Base-by-base conservation (phyloP, 2,113 vertebrate species). In the Spea multiplicata region DNA sequence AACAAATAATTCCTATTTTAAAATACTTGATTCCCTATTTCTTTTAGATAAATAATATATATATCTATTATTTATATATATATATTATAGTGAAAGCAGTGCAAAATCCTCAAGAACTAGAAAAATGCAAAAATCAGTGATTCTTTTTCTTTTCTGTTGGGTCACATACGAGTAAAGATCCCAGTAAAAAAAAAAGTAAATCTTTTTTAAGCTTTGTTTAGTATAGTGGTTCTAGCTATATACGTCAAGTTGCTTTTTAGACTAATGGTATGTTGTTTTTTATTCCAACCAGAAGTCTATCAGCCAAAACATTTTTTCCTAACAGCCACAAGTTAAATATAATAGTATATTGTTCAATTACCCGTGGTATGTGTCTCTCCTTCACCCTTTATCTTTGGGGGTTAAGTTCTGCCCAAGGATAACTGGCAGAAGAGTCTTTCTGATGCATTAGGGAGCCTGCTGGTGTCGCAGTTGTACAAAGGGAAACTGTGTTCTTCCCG, bases 1-100 rank as follows among this genome's bases (percentile, higher is more conserved):
- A 87, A 83, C 77, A 74, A 85, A 82, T 87, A 85, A 82, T 86
- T 78, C 5, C 86, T 85, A 80, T 86, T 30, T 30, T 30, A 30
- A 30, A 30, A 30, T 30, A 30, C 30, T 1, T 30, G 30, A 30
- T 30, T 30, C 30, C 30, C 30, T 30, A 30, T 30, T 30, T 30
- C 48, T 5, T 75, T 3, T 66, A 66, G 13, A 2, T 76, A 55
- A 65, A 7, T 48, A 16, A 12, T 13, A 84, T 85, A 88, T 88
- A 88, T 5, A 62, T 49, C 61, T 74, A 80, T 87, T 30, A 30
- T 30, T 30, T 30, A 30, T 30, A 30, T 30, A 30, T 30, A 83
- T 92, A 89, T 90, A 88, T 90, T 89, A 86, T 91, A 93, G 88
- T 85, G 84, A 96, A 93, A 95, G 96, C 96, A 97, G 97, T 98